These are phyloP conservation scores for Venustoraphidia nigricollis DNA, from an alignment of 2,888 invertebrate genomes.

Conservation along the genomic window DNA sequence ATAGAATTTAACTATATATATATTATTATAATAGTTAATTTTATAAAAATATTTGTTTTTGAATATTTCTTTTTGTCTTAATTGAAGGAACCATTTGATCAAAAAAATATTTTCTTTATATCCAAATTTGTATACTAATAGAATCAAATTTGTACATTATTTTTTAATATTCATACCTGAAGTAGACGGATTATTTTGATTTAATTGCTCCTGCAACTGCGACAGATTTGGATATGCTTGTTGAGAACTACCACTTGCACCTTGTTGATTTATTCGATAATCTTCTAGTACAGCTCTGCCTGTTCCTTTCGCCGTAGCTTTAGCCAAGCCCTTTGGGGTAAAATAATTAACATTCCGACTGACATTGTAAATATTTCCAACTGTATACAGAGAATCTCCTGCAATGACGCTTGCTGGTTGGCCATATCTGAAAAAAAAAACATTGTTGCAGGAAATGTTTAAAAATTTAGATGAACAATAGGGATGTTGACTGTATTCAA, in stretches of 20 bases:
- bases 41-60: too few species aligned
- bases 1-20: too few species aligned
- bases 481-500: too few species aligned
- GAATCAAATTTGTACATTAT: too few species aligned
- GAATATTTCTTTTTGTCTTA: too few species aligned
- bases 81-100: too few species aligned
- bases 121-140: too few species aligned
- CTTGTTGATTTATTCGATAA: slow-evolving; percentile 17
- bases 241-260: too few species aligned
- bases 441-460: not conserved
- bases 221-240: not conserved
- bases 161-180: too few species aligned
- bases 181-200: too few species aligned
- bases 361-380: slow-evolving; percentile 52
- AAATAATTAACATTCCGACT: slow-evolving; percentile 47
- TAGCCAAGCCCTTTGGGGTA: slow-evolving; percentile 49
- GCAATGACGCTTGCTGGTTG: slow-evolving; percentile 46
- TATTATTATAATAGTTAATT: too few species aligned
- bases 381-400: slow-evolving; percentile 46
- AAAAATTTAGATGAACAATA: not conserved
- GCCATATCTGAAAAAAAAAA: slow-evolving; percentile 41
- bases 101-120: too few species aligned
- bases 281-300: slow-evolving; percentile 37
- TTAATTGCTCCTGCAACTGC: not conserved
- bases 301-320: slow-evolving; percentile 43